Evolutionary conservation across 2,113 vertebrate genomes (phyloP), one percentile per base, ranked within the genome.

Genomic region (Nibea coibor): DNA sequence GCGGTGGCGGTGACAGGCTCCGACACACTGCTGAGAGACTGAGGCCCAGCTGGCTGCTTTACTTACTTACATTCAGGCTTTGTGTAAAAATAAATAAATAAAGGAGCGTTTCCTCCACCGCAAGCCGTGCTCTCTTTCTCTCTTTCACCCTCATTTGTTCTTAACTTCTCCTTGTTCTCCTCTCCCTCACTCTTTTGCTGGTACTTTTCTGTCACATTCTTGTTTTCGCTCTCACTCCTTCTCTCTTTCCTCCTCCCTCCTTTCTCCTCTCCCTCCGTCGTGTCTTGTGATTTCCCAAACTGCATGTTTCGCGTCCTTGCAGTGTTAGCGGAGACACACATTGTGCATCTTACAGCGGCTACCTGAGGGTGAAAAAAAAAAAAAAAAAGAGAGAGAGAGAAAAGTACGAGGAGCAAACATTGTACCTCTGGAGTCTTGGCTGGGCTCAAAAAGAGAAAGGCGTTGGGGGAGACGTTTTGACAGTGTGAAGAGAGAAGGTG

Each of bases 11-110:
- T 93, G 93, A 93, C 93, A 92, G 93, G 88, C 91, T 94, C 89
- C 72, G 94, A 95, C 93, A 92, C 89, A 90, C 88, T 90, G 92
- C 92, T 87, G 91, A 91, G 92, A 94, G 93, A 93, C 93, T 84
- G 90, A 88, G 87, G 87, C 93, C 88, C 94, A 94, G 93, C 88
- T 96, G 93, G 92, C 90, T 91, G 89, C 88, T 87, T 85, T 66
- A 80, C 88, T 90, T 90, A 89, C 92, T 89, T 87, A 92, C 90
- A 90, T 85, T 78, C 77, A 67, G 82, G 59, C 83, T 87, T 89
- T 88, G 80, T 87, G 73, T 79, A 58, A 71, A 89, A 84, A 92
- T 88, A 89, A 90, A 91, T 87, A 90, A 90, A 92, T 87, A 89
- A 90, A 66, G 43, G 51, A 71, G 35, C 26, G 50, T 62, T 75